Percentiles rank a stretch among this genome's conserved stretches.
phyloP scores from a whole-genome alignment of 2,113 vertebrate genomes.

The Eulemur rufifrons region DNA sequence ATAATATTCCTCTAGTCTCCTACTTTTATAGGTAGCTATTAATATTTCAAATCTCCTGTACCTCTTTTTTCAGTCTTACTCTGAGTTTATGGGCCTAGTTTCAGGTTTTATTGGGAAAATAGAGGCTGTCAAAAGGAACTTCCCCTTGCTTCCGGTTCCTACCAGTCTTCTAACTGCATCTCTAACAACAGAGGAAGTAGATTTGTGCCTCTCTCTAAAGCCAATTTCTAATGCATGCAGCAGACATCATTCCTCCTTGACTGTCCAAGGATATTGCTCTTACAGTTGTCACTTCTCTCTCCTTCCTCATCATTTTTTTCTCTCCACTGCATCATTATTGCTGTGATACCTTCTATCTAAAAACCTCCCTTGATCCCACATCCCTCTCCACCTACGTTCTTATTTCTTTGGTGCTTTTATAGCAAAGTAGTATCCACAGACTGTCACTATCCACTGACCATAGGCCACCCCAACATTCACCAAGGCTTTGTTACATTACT shows the following conservation, averaged over 20 bases:
- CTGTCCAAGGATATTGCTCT: neutral
- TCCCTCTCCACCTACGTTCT: neutral
- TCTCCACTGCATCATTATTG: neutral
- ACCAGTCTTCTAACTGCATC: neutral
- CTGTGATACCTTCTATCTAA: neutral
- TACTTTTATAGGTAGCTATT: neutral
- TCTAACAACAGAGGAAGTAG: neutral
- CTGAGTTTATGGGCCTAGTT: neutral
- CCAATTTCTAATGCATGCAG: neutral
- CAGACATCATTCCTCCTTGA: neutral
- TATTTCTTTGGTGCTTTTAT: neutral
- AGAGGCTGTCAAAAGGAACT: neutral
- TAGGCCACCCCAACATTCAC: neutral
- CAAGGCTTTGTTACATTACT: neutral
- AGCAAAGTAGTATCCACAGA: neutral
- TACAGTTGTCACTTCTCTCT: neutral
- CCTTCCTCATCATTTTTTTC: neutral
- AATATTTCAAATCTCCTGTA: neutral
- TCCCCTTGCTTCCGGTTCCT: neutral
- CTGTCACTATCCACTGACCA: neutral
- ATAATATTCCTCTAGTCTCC: neutral
- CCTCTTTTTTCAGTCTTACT: neutral
- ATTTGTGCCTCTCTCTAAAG: neutral
- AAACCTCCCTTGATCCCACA: neutral
- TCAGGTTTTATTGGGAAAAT: neutral